phyloP scores from a whole-genome alignment of 2,888 invertebrate genomes.

The Drosophila histrio region DNA sequence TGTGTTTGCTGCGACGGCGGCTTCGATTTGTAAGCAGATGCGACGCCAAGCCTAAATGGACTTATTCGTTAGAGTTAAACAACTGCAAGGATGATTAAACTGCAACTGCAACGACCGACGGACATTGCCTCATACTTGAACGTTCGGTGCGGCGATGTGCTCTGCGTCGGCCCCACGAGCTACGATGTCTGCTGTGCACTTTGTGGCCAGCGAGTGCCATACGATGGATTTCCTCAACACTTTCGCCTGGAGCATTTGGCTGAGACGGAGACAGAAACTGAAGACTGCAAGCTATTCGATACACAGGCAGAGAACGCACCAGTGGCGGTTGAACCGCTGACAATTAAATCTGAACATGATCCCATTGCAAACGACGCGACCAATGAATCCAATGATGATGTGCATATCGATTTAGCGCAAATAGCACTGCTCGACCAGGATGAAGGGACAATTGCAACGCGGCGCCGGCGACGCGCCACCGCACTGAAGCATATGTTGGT shows the following conservation, averaged over 20 bases:
- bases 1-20: conserved; percentile 18
- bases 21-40: conserved; percentile 22
- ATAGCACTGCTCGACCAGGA: conserved; percentile 35
- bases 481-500: conserved; percentile 35
- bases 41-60: conserved; percentile 43
- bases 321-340: conserved; percentile 18
- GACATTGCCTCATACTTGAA: conserved; percentile 51
- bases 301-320: conserved; percentile 12
- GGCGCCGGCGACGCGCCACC: conserved; percentile 32
- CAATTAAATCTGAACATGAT: conserved; percentile 49
- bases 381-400: conserved; percentile 24
- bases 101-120: conserved; percentile 55
- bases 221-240: conserved; percentile 67
- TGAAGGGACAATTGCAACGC: conserved; percentile 15
- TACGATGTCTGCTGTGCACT: conserved; percentile 74
- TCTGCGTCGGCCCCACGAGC: conserved; percentile 64
- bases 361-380: conserved; percentile 56
- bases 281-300: conserved; percentile 41
- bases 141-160: conserved; percentile 79
- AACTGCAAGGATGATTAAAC: conserved; percentile 67
- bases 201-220: conserved; percentile 63
- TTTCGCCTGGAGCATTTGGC: conserved; percentile 58
- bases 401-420: conserved; percentile 39
- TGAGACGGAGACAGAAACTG: conserved; percentile 13
- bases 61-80: not conserved